Evolutionary conservation across 2,888 invertebrate genomes (phyloP).

Genomic region (Orchesella flavescens): DNA sequence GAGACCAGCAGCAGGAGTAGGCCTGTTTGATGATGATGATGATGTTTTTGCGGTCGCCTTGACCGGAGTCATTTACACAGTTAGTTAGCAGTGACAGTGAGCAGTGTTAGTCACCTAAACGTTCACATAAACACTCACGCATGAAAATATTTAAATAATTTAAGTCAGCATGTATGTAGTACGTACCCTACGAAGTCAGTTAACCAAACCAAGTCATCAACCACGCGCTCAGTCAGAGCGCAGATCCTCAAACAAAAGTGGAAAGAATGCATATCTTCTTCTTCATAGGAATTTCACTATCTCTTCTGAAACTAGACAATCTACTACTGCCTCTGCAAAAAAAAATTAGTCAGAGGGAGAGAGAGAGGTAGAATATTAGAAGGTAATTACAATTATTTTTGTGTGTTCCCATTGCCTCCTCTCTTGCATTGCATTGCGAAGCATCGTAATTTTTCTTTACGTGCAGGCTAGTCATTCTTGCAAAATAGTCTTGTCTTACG

Average conservation of each 20-base stretch:
- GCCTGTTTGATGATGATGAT: not conserved
- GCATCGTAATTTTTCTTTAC: conserved; percentile 19
- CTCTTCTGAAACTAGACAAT: conserved; percentile 36
- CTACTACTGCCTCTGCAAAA: conserved; percentile 7
- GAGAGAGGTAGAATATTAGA: not conserved
- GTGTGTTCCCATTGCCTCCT: conserved; percentile 30
- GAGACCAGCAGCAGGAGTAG: too few species aligned
- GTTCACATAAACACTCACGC: conserved; percentile 19
- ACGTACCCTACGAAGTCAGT: not conserved
- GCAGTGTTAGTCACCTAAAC: conserved; percentile 11
- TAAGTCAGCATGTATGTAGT: not conserved
- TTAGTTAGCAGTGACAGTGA: conserved; percentile 45
- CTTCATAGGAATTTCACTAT: conserved; percentile 34
- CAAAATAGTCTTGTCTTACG: conserved; percentile 7
- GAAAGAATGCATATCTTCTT: conserved; percentile 11
- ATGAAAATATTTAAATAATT: conserved; percentile 24
- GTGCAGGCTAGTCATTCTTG: conserved; percentile 28
- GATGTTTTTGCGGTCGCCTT: conserved; percentile 44
- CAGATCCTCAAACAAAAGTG: not conserved
- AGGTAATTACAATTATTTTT: too few species aligned
- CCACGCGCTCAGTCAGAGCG: not conserved
- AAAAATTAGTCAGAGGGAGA: not conserved
- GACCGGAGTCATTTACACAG: conserved; percentile 41
- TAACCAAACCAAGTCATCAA: not conserved
- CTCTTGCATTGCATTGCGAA: too few species aligned